These are phyloP conservation scores for Clarias batrachus DNA, from an alignment of 2,113 vertebrate genomes.

Conservation along the genomic window DNA sequence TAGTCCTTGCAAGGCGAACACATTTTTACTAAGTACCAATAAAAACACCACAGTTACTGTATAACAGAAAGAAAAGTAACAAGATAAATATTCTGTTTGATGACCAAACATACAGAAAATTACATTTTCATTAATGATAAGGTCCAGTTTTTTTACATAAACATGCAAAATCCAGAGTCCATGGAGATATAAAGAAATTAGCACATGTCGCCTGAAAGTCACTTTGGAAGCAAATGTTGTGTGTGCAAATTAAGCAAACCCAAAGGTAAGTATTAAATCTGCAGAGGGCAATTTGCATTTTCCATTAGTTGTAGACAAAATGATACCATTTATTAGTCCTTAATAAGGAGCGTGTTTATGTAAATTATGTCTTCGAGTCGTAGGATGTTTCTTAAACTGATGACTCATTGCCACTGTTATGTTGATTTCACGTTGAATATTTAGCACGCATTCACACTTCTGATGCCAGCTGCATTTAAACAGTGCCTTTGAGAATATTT, in stretches of 20 bases:
- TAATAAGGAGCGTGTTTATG: background rate
- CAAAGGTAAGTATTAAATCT: background rate
- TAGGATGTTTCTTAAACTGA: background rate
- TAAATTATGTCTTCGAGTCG: background rate
- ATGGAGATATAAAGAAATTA: background rate
- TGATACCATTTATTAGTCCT: background rate
- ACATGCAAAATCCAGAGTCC: background rate
- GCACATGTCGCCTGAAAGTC: background rate
- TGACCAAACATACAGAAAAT: background rate
- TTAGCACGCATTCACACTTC: background rate
- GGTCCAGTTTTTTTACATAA: background rate
- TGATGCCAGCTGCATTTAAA: background rate
- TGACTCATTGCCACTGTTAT: background rate
- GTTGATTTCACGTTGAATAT: background rate
- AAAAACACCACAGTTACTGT: background rate
- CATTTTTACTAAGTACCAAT: background rate
- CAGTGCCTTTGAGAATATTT: background rate
- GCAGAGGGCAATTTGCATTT: background rate
- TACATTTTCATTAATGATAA: background rate
- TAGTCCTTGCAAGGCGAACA: background rate
- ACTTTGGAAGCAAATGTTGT: background rate
- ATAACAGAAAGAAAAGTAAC: background rate
- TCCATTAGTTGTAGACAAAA: background rate
- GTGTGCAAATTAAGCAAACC: background rate
- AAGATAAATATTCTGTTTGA: background rate